phyloP scores from a whole-genome alignment of 2,888 invertebrate species.

The Dicyrtoma fusca region DNA sequence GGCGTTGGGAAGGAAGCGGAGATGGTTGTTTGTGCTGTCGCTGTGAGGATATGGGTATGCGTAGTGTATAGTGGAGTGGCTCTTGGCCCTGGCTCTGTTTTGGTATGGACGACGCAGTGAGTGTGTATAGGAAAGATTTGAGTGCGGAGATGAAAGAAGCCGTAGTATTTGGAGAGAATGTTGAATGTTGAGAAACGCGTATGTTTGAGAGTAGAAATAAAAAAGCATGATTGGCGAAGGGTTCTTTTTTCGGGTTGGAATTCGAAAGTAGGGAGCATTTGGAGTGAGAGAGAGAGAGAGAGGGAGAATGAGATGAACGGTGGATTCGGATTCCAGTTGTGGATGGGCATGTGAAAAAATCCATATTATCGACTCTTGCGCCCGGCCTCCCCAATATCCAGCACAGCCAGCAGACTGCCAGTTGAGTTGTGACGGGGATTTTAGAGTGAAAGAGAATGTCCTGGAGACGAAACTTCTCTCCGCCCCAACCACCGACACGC shows the following conservation, averaged over 20 bases:
- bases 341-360: conserved; percentile 47
- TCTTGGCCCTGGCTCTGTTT: too few species aligned
- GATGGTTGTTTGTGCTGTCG: neutral
- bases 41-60: neutral
- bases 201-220: conserved; percentile 32
- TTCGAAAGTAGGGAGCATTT: conserved; percentile 29
- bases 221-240: conserved; percentile 39
- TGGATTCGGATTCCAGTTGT: conserved; percentile 40
- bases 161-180: neutral
- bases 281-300: conserved; percentile 15
- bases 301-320: conserved; percentile 37
- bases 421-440: conserved; percentile 28
- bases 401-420: conserved; percentile 17
- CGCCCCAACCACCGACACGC: conserved; percentile 38
- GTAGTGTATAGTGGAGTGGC: neutral
- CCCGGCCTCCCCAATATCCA: conserved; percentile 39
- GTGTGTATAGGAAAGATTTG: conserved; percentile 9
- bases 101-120: neutral
- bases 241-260: conserved; percentile 33
- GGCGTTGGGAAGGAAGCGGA: neutral
- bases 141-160: conserved; percentile 20
- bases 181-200: conserved; percentile 1
- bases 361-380: conserved; percentile 55
- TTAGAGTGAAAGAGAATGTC: conserved; percentile 19
- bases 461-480: conserved; percentile 25